Evolutionary conservation across 2,113 vertebrate species (phyloP).

Genomic region (Sorex araneus): DNA sequence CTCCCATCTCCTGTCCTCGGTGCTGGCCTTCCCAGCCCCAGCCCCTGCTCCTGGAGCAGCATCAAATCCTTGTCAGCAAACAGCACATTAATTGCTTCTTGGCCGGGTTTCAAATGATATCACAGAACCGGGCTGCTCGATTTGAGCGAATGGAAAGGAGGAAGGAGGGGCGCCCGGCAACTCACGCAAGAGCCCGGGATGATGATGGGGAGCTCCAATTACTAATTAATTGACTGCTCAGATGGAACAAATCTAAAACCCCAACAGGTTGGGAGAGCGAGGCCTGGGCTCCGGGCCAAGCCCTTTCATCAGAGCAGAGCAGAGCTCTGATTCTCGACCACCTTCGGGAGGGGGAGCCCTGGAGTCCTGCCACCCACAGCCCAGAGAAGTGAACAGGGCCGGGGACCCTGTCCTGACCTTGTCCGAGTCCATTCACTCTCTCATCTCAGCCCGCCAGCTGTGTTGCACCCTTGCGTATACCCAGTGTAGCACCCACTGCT

Average conservation of each 20-base stretch:
- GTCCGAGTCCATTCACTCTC: background rate
- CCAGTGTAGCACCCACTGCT: accelerated
- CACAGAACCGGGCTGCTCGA: conserved; percentile 85
- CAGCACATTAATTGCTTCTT: conserved; percentile 89
- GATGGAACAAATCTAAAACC: conserved; percentile 83
- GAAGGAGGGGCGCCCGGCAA: conserved; percentile 84
- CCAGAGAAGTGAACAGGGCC: background rate
- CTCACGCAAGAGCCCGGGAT: conserved; percentile 73
- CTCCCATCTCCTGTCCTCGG: conserved; percentile 80
- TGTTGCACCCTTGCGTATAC: too few species aligned
- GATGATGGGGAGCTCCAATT: conserved; percentile 82
- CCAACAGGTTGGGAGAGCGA: conserved; percentile 74
- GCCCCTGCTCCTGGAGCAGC: conserved; percentile 84
- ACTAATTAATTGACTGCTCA: conserved; percentile 85
- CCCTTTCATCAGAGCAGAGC: conserved; percentile 59
- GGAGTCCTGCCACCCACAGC: background rate
- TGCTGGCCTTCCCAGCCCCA: conserved; percentile 75
- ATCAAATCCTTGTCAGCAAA: conserved; percentile 90
- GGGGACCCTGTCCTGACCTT: background rate
- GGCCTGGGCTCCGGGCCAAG: conserved; percentile 71
- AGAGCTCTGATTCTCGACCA: conserved; percentile 3
- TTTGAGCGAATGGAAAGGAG: conserved; percentile 85
- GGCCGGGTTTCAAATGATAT: conserved; percentile 89
- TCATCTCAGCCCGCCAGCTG: background rate
- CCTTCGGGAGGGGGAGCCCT: conserved; percentile 24